Percentiles rank a stretch among this genome's conserved stretches.
Evolutionary conservation across 1,140 invertebrate species (phyloP).

Genomic region (Augochlora pura): DNA sequence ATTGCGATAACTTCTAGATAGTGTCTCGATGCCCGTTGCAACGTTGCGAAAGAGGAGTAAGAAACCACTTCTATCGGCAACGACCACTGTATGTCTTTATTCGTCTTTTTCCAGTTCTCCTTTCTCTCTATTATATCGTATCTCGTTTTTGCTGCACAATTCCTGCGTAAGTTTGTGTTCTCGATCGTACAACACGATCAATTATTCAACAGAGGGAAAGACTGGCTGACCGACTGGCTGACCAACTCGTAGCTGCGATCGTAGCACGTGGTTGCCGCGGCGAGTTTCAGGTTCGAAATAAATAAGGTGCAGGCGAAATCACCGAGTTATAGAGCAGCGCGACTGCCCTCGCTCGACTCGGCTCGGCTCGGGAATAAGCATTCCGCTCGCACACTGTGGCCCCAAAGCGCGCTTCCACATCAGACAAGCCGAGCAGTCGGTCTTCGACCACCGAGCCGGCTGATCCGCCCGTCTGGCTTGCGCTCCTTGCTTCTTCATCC

Average conservation of each 20-base stretch:
- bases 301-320: slow-evolving; percentile 52
- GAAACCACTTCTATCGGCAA: background rate
- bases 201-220: background rate
- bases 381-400: slow-evolving; percentile 23
- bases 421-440: slow-evolving; percentile 1
- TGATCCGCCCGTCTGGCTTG: background rate
- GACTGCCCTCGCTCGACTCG: slow-evolving; percentile 18
- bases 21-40: slow-evolving; percentile 6
- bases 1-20: background rate
- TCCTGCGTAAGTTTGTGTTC: background rate
- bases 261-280: slow-evolving; percentile 26
- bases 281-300: slow-evolving; percentile 51
- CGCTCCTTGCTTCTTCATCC: no score
- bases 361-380: slow-evolving; percentile 3
- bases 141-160: background rate
- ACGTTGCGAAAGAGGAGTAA: background rate
- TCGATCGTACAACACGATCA: background rate
- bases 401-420: background rate
- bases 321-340: slow-evolving; percentile 46
- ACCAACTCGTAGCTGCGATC: slow-evolving; percentile 3
- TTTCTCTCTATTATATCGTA: background rate
- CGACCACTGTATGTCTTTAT: background rate
- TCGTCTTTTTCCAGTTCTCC: background rate
- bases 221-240: slow-evolving; percentile 4
- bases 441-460: slow-evolving; percentile 9